phyloP scores from a whole-genome alignment of 2,888 invertebrate species.

The Erebia epiphron region DNA sequence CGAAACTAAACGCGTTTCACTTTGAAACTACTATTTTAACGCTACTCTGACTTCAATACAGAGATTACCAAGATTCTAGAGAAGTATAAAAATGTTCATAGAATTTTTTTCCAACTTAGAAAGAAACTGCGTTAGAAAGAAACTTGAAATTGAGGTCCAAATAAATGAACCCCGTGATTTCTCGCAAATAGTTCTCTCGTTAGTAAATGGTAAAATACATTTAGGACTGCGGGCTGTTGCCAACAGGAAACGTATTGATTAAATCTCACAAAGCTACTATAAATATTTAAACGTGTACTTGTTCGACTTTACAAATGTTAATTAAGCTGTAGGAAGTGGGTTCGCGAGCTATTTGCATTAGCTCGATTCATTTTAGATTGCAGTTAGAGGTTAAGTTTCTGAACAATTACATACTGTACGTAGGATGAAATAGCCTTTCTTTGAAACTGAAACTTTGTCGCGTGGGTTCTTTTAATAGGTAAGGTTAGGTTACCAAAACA shows the following conservation, averaged over 20 bases:
- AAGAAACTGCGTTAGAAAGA: no score
- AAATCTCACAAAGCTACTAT: slow-evolving; percentile 23
- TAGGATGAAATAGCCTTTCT: no score
- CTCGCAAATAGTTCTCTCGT: neutral
- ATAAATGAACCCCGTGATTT: neutral
- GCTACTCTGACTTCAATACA: no score
- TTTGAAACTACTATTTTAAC: no score
- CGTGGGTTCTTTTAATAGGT: no score
- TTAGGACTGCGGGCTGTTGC: neutral
- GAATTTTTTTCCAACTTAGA: no score
- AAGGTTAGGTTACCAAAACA: no score
- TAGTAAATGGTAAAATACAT: slow-evolving; percentile 1
- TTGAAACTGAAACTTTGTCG: no score
- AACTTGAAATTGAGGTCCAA: neutral
- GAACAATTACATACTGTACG: slow-evolving; percentile 14
- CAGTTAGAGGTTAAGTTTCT: slow-evolving; percentile 21
- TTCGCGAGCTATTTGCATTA: slow-evolving; percentile 33
- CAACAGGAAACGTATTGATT: slow-evolving; percentile 22
- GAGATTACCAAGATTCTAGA: no score
- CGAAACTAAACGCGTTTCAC: no score
- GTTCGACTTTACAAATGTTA: slow-evolving; percentile 34
- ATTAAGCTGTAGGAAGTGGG: slow-evolving; percentile 36
- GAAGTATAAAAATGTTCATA: no score
- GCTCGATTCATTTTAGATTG: slow-evolving; percentile 31
- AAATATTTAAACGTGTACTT: slow-evolving; percentile 33